Conservation (phyloP, 2,797 vertebrate species). For the Columba guinea region DNA sequence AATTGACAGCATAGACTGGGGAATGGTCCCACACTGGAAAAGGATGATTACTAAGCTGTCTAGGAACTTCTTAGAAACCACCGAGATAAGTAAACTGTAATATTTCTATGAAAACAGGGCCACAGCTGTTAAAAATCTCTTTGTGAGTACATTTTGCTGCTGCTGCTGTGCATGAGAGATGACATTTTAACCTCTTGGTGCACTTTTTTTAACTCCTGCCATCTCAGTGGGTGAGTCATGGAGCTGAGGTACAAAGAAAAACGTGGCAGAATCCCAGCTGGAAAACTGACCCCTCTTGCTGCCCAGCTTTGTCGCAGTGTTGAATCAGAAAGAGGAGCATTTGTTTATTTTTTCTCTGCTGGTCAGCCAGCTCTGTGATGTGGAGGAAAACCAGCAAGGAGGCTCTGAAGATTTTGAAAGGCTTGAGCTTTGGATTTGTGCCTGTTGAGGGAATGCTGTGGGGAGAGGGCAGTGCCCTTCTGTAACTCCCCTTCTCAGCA, state of each 20-base stretch:
- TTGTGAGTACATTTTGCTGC: constrained; percentile 2
- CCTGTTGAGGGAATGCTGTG: not conserved
- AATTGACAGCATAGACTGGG: not conserved
- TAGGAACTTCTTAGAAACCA: not conserved
- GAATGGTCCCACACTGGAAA: not conserved
- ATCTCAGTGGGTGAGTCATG: not conserved
- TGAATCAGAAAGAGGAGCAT: not conserved
- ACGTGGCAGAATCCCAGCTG: not conserved
- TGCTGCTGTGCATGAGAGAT: not conserved
- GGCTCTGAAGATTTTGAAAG: not conserved
- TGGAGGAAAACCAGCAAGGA: not conserved
- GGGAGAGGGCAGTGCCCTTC: not conserved
- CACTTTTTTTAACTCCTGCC: not conserved
- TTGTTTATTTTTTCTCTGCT: not conserved
- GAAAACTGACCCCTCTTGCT: not conserved
- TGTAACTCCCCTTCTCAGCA: not conserved
- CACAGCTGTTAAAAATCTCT: not conserved
- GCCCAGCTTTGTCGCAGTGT: not conserved
- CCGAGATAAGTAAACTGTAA: not conserved
- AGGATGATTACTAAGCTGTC: not conserved
- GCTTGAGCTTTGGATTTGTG: not conserved
- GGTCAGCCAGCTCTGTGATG: not conserved
- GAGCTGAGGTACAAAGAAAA: not conserved
- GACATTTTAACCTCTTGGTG: constrained; percentile 7
- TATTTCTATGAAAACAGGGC: not conserved